These are phyloP conservation scores for Malachius bipustulatus DNA, from an alignment of 2,888 invertebrate species.

Conservation along the genomic window DNA sequence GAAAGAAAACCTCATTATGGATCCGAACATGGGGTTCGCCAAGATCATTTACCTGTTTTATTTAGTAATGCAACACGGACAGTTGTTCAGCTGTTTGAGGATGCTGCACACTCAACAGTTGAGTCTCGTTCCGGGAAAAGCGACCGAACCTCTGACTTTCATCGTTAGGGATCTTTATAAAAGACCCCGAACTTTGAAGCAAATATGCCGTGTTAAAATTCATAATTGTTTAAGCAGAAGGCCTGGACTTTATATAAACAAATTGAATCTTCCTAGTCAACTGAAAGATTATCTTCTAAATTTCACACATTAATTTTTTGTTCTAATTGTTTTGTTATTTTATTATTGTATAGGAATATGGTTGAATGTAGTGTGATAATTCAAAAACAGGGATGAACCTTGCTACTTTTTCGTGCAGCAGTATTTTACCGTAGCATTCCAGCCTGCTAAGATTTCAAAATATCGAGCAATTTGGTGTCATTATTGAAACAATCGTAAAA, in stretches of 20 bases:
- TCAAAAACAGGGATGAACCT: too few relatives aligned
- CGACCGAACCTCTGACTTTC: slow-evolving; percentile 49
- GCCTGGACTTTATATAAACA: slow-evolving; percentile 51
- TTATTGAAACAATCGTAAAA: too few relatives aligned
- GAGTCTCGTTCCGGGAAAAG: slow-evolving; percentile 50
- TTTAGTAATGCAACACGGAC: slow-evolving; percentile 54
- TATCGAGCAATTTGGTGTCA: too few relatives aligned
- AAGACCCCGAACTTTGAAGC: slow-evolving; percentile 57
- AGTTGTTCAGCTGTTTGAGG: slow-evolving; percentile 55
- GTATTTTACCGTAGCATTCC: too few relatives aligned
- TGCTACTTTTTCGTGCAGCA: too few relatives aligned
- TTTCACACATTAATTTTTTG: too few relatives aligned
- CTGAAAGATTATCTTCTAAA: slow-evolving; percentile 58
- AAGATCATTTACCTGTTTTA: slow-evolving; percentile 55
- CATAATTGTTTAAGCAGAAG: slow-evolving; percentile 52
- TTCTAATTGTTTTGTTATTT: too few relatives aligned
- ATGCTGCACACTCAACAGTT: slow-evolving; percentile 51
- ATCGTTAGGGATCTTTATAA: slow-evolving; percentile 52
- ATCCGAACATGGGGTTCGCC: slow-evolving; percentile 50
- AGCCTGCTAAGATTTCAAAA: too few relatives aligned
- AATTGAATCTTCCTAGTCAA: slow-evolving; percentile 54
- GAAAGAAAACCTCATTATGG: slow-evolving; percentile 49
- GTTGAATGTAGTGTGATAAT: too few relatives aligned
- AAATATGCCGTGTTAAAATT: slow-evolving; percentile 56
- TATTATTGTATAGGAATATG: too few relatives aligned